Evolutionary conservation across 92 coral and sea anemone genomes (phyloP).

Genomic region (Isaurus tuberculatus): DNA sequence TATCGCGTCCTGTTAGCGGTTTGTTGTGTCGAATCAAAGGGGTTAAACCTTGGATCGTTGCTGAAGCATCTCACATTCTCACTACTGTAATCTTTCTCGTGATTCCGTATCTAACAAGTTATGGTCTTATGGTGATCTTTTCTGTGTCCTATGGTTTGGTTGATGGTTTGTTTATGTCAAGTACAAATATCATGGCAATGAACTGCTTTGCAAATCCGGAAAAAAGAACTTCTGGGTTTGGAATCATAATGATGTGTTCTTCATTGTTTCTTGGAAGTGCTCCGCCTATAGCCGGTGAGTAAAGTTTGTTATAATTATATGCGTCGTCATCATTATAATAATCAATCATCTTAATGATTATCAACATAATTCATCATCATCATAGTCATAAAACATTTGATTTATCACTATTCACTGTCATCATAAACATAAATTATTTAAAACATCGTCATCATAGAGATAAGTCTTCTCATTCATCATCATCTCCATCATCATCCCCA

Average conservation of each 20-base stretch:
- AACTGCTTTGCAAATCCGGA: constrained; percentile 6
- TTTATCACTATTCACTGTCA: too few species aligned
- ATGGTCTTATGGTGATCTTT: constrained; percentile 12
- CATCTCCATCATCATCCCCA: too few species aligned
- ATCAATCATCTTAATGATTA: neutral
- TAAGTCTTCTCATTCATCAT: too few species aligned
- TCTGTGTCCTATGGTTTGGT: neutral
- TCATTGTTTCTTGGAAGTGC: constrained; percentile 12
- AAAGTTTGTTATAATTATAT: too few species aligned
- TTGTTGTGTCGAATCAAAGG: constrained; percentile 10
- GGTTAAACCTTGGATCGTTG: constrained; percentile 2
- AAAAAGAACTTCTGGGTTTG: constrained; percentile 15
- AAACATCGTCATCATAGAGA: too few species aligned
- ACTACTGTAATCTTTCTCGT: neutral
- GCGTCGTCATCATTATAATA: neutral
- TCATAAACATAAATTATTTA: too few species aligned
- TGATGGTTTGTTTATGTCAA: constrained; percentile 29
- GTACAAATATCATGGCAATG: constrained; percentile 14
- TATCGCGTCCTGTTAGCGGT: constrained; percentile 10
- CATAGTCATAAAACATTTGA: too few species aligned
- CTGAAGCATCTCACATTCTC: neutral
- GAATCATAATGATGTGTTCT: constrained; percentile 1
- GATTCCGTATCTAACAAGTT: neutral
- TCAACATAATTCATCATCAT: neutral
- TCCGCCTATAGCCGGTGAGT: constrained; percentile 21